These are phyloP conservation scores for Uropetala carovei DNA, from an alignment of 2,888 invertebrate species.

Conservation along the genomic window DNA sequence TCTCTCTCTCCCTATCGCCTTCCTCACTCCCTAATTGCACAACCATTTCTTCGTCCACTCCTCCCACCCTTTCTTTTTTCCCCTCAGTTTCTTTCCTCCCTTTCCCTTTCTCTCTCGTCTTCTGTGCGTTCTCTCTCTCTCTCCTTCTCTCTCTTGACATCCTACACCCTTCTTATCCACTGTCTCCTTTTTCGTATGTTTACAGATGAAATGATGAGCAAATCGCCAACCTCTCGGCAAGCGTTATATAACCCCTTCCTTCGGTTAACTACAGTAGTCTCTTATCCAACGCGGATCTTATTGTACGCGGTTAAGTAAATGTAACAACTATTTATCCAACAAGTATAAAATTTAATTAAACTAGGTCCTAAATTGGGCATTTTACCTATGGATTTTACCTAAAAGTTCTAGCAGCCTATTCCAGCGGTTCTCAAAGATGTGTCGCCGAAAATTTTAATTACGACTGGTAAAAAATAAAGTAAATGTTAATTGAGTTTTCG, in stretches of 20 bases:
- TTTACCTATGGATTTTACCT: no score
- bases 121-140: not conserved
- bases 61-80: not conserved
- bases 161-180: not conserved
- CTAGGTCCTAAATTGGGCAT: no score
- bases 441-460: no score
- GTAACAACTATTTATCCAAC: no score
- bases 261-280: not conserved
- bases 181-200: not conserved
- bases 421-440: no score
- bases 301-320: no score
- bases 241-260: not conserved
- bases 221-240: not conserved
- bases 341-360: no score
- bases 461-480: no score
- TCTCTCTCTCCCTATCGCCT: no score
- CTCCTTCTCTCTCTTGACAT: not conserved
- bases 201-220: not conserved
- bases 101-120: not conserved
- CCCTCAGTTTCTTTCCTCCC: not conserved
- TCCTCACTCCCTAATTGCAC: not conserved
- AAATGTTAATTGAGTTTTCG: no score
- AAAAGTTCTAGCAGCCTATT: no score
- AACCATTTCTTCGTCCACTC: conserved; percentile 3
- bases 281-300: no score